Evolutionary conservation across 2,113 vertebrate species (phyloP).

Genomic region (Diadophis punctatus): DNA sequence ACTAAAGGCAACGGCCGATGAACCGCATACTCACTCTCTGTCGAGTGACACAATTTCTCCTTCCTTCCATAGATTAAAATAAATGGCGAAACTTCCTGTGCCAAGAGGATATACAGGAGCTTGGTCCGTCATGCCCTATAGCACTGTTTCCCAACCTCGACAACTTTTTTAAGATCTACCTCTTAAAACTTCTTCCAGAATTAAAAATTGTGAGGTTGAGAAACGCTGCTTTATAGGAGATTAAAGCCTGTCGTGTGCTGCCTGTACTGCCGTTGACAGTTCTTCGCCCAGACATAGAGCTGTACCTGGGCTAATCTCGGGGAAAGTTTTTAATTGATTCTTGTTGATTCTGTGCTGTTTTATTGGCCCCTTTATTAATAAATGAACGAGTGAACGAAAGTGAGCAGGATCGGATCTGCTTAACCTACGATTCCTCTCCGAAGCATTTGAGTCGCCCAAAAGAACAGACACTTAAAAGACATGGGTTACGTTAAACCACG

Average conservation of each 20-base stretch:
- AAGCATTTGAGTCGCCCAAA: neutral
- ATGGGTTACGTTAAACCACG: neutral
- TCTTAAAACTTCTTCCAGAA: no score
- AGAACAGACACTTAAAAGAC: neutral
- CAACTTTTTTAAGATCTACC: no score
- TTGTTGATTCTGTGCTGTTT: neutral
- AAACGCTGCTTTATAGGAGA: neutral
- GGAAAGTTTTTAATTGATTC: neutral
- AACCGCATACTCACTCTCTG: fast-evolving
- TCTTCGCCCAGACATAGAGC: neutral
- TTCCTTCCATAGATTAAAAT: neutral
- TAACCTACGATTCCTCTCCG: neutral
- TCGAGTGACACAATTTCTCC: no score
- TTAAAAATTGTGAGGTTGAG: neutral
- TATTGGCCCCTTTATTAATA: neutral
- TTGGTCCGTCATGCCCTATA: neutral
- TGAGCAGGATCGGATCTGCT: neutral
- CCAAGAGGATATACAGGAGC: no score
- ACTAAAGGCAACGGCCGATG: no score
- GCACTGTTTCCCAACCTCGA: neutral
- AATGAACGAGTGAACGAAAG: neutral
- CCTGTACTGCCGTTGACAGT: neutral
- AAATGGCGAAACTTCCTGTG: neutral
- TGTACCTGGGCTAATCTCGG: neutral
- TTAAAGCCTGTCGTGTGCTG: neutral